Evolutionary conservation across 2,888 invertebrate genomes (phyloP), one percentile per base, ranked within the genome.

Genomic region (Sialis lutaria): DNA sequence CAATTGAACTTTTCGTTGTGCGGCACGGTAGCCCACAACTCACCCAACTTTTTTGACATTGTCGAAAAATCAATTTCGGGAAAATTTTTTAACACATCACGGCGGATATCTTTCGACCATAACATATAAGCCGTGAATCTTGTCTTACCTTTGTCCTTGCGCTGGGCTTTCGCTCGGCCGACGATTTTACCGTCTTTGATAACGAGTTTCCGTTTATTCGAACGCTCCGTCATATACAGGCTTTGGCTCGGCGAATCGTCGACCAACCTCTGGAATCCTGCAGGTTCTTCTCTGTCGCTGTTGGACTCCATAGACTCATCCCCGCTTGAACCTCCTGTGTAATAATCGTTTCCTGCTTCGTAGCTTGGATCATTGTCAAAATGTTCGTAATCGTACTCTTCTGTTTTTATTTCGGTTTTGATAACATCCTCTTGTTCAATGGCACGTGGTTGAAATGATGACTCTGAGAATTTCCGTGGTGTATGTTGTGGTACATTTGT

Each of bases 101-200:
- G 79, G 39, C 90, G 73, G 12, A 83, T 76, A 56, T 87, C 86
- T 54, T 85, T 82, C 0, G 90, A 85, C 89, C 90, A 92, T 59
- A 91, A 69, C 79, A 88, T 89, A 64, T 91, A 92, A 0, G 91
- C 91, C 1, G 91, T 90, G 52, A 82, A 82, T 45, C 86, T 72
- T 0, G 81, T 75, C 65, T 82, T 83, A 64, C 83, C 84, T 68
- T 84, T 85, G 55, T 84, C 84, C 56, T 86, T 86, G 33, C 86
- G 68, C 55, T 82, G 82, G 1, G 82, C 74, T 58, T 86, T 86
- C 45, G 78, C 75, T 42, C 78, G 67, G n/a, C 79, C 79, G 30
- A 82, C 70, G 5, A 82, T 79, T 55, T 74, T 64, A 45, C 75
- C 74, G 62, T 79, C 78, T 58, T 77, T 77, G 42, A 79, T 74